A percentile compares a stretch with the other conserved stretches of the same genome.
Conservation (phyloP, 2,797 vertebrate genomes). For the Hyperoplus lanceolatus region DNA sequence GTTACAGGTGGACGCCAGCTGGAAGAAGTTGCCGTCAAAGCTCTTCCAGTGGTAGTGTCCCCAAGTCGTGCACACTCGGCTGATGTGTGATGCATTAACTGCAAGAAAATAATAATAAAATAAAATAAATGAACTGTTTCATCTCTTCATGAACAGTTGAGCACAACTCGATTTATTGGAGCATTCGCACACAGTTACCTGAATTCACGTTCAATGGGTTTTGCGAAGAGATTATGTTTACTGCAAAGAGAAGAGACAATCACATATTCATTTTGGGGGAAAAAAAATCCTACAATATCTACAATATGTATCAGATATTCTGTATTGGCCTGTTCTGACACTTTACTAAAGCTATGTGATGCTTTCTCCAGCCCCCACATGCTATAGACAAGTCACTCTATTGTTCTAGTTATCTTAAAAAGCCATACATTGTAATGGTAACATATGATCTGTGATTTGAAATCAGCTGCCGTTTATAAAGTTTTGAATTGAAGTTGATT, state of each 20-base stretch:
- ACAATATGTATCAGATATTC: neutral
- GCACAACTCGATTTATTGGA: fast-evolving
- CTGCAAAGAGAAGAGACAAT: constrained; percentile 36
- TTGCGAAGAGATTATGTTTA: constrained; percentile 21
- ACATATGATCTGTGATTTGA: neutral
- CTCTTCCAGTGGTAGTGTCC: constrained; percentile 84
- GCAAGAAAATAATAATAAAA: neutral
- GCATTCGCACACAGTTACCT: constrained; percentile 59
- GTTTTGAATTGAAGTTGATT: neutral
- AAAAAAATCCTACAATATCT: neutral
- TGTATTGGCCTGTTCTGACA: neutral
- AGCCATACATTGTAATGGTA: neutral
- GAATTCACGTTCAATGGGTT: constrained; percentile 39
- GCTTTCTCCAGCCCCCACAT: neutral
- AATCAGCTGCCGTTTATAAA: neutral
- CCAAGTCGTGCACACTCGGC: constrained; percentile 85
- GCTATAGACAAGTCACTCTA: neutral
- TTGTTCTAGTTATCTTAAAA: neutral
- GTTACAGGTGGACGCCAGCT: constrained; percentile 81
- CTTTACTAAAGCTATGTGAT: neutral
- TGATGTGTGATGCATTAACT: constrained; percentile 73
- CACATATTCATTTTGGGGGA: neutral
- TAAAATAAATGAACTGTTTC: neutral
- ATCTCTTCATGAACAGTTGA: neutral
- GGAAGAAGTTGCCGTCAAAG: constrained; percentile 83